These are phyloP conservation scores for Glaucopsyche alexis DNA, from an alignment of 2,888 invertebrate genomes.

Conservation along the genomic window DNA sequence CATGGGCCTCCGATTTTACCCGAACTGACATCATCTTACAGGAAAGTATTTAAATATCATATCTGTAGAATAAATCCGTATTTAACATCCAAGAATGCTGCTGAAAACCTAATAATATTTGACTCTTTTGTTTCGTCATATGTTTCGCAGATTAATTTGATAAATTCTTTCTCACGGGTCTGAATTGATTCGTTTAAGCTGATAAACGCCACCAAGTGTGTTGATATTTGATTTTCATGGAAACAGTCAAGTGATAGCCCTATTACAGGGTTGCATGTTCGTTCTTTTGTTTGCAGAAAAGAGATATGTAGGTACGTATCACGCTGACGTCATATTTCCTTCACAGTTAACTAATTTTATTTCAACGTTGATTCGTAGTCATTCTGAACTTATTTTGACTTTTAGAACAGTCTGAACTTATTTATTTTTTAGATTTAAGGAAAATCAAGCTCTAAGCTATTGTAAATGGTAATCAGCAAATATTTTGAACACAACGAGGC, in stretches of 20 bases:
- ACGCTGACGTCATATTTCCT: conserved; percentile 10
- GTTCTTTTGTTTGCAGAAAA: conserved; percentile 1
- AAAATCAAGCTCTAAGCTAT: too few relatives aligned
- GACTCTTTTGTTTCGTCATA: neutral
- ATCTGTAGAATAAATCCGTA: too few relatives aligned
- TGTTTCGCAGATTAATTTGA: neutral
- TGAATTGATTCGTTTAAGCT: conserved; percentile 4
- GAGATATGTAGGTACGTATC: neutral
- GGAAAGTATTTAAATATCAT: too few relatives aligned
- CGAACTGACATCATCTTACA: too few relatives aligned
- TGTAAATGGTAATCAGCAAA: neutral
- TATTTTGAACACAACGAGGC: neutral
- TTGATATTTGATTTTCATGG: neutral
- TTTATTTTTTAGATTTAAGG: too few relatives aligned
- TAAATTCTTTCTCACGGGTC: neutral
- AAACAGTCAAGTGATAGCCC: neutral
- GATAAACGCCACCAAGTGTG: neutral
- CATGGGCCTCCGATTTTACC: too few relatives aligned
- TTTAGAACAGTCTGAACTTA: neutral
- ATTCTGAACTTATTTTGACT: neutral
- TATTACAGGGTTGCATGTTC: neutral
- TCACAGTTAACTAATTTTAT: neutral
- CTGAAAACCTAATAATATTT: neutral
- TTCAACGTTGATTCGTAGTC: neutral
- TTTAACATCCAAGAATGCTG: too few relatives aligned